phyloP scores from a whole-genome alignment of 2,888 invertebrate genomes.

The Mythimna impura region DNA sequence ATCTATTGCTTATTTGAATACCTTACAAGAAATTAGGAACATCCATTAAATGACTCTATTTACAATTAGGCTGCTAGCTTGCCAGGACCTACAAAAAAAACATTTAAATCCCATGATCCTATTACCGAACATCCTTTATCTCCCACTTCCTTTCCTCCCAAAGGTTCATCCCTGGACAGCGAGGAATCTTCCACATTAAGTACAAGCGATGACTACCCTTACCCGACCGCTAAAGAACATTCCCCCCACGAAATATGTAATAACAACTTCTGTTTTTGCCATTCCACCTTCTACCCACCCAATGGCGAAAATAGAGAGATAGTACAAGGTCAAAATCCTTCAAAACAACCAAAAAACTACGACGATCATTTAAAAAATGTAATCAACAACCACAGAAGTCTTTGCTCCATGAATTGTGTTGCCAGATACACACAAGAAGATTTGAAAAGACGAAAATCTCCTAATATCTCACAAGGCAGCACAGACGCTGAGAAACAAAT shows the following conservation, averaged over 20 bases:
- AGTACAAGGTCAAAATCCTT: background rate
- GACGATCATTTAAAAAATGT: conserved; percentile 25
- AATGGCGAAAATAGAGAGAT: background rate
- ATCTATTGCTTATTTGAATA: background rate
- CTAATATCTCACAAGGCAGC: conserved; percentile 61
- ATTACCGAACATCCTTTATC: conserved; percentile 5
- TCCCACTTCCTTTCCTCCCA: conserved; percentile 33
- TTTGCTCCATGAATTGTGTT: conserved; percentile 77
- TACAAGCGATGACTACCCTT: conserved; percentile 55
- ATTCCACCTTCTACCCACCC: conserved; percentile 16
- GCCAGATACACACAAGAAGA: conserved; percentile 51
- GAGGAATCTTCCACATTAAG: conserved; percentile 56
- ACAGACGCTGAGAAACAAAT: conserved; percentile 76
- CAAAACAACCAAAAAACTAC: conserved; percentile 20
- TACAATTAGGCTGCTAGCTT: background rate
- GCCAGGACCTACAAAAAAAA: background rate
- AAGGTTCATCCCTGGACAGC: conserved; percentile 70
- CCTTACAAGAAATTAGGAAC: too few species aligned
- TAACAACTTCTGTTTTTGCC: conserved; percentile 22
- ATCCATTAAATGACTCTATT: too few species aligned
- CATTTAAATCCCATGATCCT: background rate
- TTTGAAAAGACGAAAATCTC: conserved; percentile 60
- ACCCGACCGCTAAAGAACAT: background rate
- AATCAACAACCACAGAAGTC: conserved; percentile 60
- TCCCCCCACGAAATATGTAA: conserved; percentile 4